Percentiles rank a stretch among this genome's conserved stretches.
Evolutionary conservation across 2,888 invertebrate species (phyloP).

Genomic region (Deilephila porcellus): DNA sequence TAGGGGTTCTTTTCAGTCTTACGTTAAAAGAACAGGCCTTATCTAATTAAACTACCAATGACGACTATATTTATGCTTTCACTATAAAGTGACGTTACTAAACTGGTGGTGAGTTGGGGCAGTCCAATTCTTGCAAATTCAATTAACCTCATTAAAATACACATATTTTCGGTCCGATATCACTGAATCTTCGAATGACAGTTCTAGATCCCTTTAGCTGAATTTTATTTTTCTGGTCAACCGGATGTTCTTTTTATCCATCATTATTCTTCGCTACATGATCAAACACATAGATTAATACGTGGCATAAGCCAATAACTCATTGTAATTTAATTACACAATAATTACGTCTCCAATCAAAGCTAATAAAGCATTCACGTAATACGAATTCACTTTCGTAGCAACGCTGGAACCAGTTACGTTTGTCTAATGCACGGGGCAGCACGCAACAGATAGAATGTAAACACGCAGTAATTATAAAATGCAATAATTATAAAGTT

Average conservation of each 20-base stretch:
- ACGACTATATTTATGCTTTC: no score
- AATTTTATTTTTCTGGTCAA: no score
- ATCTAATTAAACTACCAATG: no score
- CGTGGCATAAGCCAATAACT: not conserved
- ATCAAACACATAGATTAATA: not conserved
- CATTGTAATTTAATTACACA: slow-evolving; percentile 10
- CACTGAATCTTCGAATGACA: no score
- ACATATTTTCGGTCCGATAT: no score
- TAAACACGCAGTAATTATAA: slow-evolving; percentile 38
- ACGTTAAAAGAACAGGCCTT: no score
- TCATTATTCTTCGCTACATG: not conserved
- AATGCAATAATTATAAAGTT: slow-evolving; percentile 29
- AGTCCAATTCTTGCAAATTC: no score
- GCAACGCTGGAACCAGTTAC: slow-evolving; percentile 22
- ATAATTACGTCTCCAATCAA: slow-evolving; percentile 10
- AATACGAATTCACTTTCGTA: slow-evolving; percentile 23
- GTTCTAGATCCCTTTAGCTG: no score
- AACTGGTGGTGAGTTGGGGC: no score
- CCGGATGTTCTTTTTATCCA: not conserved
- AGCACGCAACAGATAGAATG: slow-evolving; percentile 38
- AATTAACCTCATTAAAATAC: no score
- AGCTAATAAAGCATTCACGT: slow-evolving; percentile 22
- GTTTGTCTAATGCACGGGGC: slow-evolving; percentile 29
- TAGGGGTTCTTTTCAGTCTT: no score
- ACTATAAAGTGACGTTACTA: no score